Base-by-base conservation (phyloP, 2,888 invertebrate species). In the Cylloceria caligata region DNA sequence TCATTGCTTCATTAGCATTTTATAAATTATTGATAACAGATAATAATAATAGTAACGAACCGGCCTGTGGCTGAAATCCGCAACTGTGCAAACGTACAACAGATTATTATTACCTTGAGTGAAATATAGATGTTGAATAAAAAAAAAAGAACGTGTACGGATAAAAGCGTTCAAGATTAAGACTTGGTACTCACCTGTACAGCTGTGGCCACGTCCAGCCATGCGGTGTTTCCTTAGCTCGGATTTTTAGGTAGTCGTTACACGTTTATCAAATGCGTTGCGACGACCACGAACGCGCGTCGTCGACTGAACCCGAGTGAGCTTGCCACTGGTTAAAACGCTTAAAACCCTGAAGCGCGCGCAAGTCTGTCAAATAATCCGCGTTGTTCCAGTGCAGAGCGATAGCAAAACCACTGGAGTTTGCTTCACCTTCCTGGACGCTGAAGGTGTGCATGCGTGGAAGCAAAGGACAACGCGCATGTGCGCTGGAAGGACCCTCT, bases 251-350 rank as follows among this genome's bases (percentile, higher is more conserved):
- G 64, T 52, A n/a, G n/a, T n/a, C n/a, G 57, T n/a, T 60, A 67
- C 60, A 62, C 69, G 74, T 36, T 13, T 47, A 36, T 67, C 19
- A 49, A 36, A 30, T 60, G 68, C 79, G 80, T 69, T 83, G 68
- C 76, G 73, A 81, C 87, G 83, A 85, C 39, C 60, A 79, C 86
- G 87, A 87, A 83, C 85, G 88, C 88, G 86, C 86, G 82, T 80
- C 84, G 85, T 81, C 77, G 79, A 90, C 90, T 90, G 87, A 90
- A 87, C 80, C 82, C 84, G 77, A 85, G 83, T 80, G 84, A 76
- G 80, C 81, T 84, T 82, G 84, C 83, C 86, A 84, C 73, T 85
- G 86, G 84, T 86, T 87, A 81, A 84, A 85, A 84, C 84, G 84
- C 85, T 81, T 84, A 81, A 88, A 88, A 83, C 83, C 82, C 69